phyloP scores from a whole-genome alignment of 2,797 vertebrate genomes.

The Babyrousa celebensis region DNA sequence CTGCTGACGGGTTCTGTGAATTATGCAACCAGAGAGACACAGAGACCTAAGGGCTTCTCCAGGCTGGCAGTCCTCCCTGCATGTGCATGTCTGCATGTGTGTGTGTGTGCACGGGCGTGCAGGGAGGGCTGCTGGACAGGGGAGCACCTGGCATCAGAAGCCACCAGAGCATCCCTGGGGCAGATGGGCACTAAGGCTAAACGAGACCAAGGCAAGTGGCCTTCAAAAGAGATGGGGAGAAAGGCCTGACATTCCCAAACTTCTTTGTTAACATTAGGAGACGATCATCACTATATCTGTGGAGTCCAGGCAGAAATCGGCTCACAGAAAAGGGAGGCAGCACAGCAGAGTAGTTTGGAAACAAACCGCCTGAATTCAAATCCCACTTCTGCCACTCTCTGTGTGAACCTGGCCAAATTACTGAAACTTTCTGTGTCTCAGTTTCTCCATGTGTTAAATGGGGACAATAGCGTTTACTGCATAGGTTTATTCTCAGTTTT shows the following conservation, averaged over 20 bases:
- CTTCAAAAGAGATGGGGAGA: not conserved
- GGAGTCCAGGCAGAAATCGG: not conserved
- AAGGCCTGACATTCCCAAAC: not conserved
- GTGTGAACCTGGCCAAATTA: not conserved
- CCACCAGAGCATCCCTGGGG: not conserved
- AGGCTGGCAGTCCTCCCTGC: not conserved
- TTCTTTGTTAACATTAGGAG: not conserved
- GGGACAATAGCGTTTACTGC: not conserved
- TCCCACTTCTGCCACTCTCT: not conserved
- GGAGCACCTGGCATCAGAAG: conserved; percentile 65
- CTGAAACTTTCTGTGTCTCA: not conserved
- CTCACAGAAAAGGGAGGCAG: not conserved
- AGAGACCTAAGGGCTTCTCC: not conserved
- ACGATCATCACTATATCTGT: not conserved
- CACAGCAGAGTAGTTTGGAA: not conserved
- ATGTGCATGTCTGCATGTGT: not conserved
- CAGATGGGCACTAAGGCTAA: not conserved
- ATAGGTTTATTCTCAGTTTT: not conserved
- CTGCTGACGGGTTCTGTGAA: not conserved
- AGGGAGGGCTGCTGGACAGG: conserved; percentile 62
- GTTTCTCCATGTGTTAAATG: not conserved
- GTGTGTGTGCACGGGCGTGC: rapidly evolving
- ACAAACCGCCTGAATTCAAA: not conserved
- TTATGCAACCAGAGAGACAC: conserved; percentile 3
- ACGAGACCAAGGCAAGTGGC: not conserved